Evolutionary conservation across 2,797 vertebrate genomes (phyloP).

Genomic region (Dipus sagitta): DNA sequence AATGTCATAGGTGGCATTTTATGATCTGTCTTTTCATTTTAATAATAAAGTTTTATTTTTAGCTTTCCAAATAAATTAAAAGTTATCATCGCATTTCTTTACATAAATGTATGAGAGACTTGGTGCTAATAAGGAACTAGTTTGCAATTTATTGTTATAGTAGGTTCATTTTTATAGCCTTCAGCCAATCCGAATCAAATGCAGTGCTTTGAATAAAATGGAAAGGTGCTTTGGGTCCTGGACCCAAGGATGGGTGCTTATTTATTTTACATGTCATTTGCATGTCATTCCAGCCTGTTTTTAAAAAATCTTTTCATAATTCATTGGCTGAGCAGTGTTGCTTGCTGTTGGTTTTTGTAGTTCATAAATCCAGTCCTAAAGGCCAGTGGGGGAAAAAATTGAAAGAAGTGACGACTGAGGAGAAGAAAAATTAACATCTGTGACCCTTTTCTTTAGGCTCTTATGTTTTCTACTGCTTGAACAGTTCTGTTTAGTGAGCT

Average conservation of each 20-base stretch:
- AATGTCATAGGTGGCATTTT: conserved; percentile 35
- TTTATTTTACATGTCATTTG: conserved; percentile 53
- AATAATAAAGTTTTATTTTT: not conserved
- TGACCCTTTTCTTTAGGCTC: not conserved
- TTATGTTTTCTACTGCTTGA: not conserved
- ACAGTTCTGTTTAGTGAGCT: not conserved
- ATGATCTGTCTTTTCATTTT: not conserved
- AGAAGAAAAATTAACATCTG: not conserved
- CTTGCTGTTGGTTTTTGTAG: conserved; percentile 17
- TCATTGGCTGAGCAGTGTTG: conserved; percentile 49
- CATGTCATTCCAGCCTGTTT: conserved; percentile 42
- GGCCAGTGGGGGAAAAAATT: not conserved
- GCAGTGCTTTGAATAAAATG: conserved; percentile 69
- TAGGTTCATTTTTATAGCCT: conserved; percentile 1
- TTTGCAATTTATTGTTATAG: not conserved
- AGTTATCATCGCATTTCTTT: conserved; percentile 8
- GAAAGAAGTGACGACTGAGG: not conserved
- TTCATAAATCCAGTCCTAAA: not conserved
- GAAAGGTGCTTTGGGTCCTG: conserved; percentile 33
- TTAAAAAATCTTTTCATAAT: conserved; percentile 50
- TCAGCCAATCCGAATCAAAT: conserved; percentile 45
- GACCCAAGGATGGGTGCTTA: not conserved
- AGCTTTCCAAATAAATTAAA: conserved; percentile 43
- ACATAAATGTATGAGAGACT: not conserved
- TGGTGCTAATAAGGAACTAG: not conserved